Conservation (phyloP, 2,113 vertebrate species). For the pig (Sus scrofa) region DNA sequence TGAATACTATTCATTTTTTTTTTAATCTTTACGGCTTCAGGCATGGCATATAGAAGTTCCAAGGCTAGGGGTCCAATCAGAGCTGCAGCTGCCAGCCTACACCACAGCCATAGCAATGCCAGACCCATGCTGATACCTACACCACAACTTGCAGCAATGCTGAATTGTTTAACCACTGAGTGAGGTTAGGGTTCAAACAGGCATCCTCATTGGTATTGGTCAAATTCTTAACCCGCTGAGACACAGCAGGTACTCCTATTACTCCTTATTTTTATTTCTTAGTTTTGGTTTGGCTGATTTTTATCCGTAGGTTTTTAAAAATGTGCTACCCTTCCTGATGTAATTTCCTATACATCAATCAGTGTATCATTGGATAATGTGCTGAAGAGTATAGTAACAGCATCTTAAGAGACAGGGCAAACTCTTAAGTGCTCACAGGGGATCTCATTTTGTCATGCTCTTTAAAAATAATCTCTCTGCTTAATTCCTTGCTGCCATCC, state of each 20-base stretch:
- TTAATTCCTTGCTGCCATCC: slow-evolving; percentile 27
- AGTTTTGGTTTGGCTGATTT: slow-evolving; percentile 4
- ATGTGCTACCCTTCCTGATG: neutral
- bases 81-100: no score
- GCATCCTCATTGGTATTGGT: no score
- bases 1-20: no score
- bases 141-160: no score
- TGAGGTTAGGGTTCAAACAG: no score
- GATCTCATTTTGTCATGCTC: neutral
- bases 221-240: no score
- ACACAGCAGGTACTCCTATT: neutral
- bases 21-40: no score
- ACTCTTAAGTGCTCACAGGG: neutral
- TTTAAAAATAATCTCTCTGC: slow-evolving; percentile 46
- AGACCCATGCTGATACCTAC: no score
- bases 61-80: no score
- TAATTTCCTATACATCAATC: neutral
- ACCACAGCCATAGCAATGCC: no score
- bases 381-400: neutral
- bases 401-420: neutral
- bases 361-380: neutral
- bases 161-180: no score
- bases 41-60: no score
- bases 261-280: neutral
- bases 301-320: neutral